Base-by-base conservation (phyloP, 2,113 vertebrate genomes). In the Ptychochromis oligacanthus region DNA sequence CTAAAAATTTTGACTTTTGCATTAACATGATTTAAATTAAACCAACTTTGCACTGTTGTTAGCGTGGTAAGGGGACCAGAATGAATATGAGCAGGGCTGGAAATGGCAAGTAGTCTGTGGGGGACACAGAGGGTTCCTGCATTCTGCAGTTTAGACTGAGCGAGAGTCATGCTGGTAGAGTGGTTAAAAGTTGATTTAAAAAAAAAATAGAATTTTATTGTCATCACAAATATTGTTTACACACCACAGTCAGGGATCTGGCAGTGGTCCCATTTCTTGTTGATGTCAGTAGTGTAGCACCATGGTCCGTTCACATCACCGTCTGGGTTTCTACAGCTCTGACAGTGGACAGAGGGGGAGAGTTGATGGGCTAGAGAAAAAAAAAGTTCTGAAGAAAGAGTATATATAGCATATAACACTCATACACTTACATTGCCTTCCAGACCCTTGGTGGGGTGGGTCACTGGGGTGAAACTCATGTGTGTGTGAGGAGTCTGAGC, bases 261-360 rank as follows among this genome's bases (percentile, higher is more conserved):
- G 90, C 98, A 99, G 91, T 99, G 97, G 57, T 99, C 98, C 95
- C 96, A 99, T 22, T 96, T 95, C 92, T 97, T 97, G 24, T 34
- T 88, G 0, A 87, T 90, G 80, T 97, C 96, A 26, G 72, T 98
- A 0, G 98, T 98, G 86, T 98, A 99, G 92, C 98, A 99, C 98
- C 98, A 99, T 3, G 98, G 98, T 10, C 98, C 98, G 7, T 97
- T 97, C 22, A 91, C 87, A 3, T 99, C 98, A 1, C 84, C 89
- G 9, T 99, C 98, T 8, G 98, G 98, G 90, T 99, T 99, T 55
- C 98, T 96, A 95, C 98, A 99, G 87, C 96, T 96, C 98, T 99
- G 87, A 55, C 62, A 76, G 46, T 2, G 61, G 49, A 74, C 2
- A 72, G 6, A 64, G 2, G 2, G 40, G 72, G 4, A 67, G 13